A percentile compares a stretch with the other conserved stretches of the same genome.
Evolutionary conservation across 2,113 vertebrate species (phyloP).

Genomic region (Athene noctua): DNA sequence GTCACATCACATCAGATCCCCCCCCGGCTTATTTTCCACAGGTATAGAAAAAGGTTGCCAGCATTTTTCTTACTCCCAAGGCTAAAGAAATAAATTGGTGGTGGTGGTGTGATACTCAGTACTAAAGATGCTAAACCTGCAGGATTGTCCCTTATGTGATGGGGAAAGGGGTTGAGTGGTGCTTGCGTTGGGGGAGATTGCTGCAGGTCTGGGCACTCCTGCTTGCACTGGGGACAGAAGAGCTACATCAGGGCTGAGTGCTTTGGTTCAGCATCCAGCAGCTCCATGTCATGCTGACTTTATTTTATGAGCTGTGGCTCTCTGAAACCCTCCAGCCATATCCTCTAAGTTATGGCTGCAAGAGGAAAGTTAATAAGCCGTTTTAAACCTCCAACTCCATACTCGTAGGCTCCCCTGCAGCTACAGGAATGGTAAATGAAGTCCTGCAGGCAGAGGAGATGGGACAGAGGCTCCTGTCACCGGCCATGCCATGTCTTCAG

Average conservation of each 20-base stretch:
- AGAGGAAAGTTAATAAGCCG: not conserved
- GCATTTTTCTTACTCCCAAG: not conserved
- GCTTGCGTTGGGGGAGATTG: not conserved
- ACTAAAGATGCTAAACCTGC: not conserved
- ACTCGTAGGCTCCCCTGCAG: not conserved
- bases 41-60: not conserved
- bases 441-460: not conserved
- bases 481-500: fast-evolving
- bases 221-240: not conserved
- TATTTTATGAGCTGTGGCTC: not conserved
- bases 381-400: not conserved
- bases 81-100: not conserved
- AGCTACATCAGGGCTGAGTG: not conserved
- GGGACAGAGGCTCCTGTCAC: not conserved
- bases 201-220: not conserved
- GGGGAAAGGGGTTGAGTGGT: not conserved
- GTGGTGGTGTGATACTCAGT: not conserved
- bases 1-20: not conserved
- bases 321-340: not conserved
- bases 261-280: not conserved
- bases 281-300: not conserved
- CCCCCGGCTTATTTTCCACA: not conserved
- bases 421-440: not conserved
- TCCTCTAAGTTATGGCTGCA: not conserved
- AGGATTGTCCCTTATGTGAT: not conserved